Evolutionary conservation across 2,888 invertebrate species (phyloP).

Genomic region (Deroplatys truncata): DNA sequence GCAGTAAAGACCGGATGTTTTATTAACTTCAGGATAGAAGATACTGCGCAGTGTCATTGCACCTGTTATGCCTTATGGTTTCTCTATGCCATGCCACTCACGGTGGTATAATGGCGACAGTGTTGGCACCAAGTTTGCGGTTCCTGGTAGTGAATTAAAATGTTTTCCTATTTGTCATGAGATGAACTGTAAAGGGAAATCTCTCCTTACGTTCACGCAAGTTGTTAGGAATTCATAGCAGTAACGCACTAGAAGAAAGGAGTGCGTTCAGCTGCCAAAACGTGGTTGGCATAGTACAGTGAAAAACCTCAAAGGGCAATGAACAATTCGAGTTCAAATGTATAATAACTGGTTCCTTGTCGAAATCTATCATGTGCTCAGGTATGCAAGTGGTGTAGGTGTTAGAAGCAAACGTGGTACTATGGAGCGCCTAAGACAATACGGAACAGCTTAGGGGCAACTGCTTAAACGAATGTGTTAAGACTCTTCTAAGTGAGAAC

Average conservation of each 20-base stretch:
- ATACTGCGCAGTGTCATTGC: background rate
- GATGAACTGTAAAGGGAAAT: background rate
- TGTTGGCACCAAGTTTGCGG: background rate
- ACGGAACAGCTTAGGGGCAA: too few species aligned
- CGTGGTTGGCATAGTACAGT: background rate
- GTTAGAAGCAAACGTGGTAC: too few species aligned
- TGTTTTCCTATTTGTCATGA: background rate
- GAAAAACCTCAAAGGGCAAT: background rate
- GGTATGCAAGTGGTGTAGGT: too few species aligned
- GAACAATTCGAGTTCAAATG: background rate
- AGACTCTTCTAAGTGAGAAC: too few species aligned
- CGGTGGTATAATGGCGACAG: background rate
- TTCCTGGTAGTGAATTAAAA: background rate
- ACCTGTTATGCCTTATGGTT: background rate
- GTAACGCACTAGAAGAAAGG: background rate
- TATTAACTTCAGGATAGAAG: background rate
- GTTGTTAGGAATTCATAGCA: background rate
- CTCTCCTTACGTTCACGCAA: background rate
- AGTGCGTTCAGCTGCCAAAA: background rate
- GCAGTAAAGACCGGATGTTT: too few species aligned
- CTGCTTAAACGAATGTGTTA: too few species aligned
- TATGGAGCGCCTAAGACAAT: too few species aligned
- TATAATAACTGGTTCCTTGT: too few species aligned
- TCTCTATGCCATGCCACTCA: background rate
- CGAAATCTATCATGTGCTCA: too few species aligned